Evolutionary conservation across 1,140 invertebrate species (phyloP).

Genomic region (Camponotus pennsylvanicus): DNA sequence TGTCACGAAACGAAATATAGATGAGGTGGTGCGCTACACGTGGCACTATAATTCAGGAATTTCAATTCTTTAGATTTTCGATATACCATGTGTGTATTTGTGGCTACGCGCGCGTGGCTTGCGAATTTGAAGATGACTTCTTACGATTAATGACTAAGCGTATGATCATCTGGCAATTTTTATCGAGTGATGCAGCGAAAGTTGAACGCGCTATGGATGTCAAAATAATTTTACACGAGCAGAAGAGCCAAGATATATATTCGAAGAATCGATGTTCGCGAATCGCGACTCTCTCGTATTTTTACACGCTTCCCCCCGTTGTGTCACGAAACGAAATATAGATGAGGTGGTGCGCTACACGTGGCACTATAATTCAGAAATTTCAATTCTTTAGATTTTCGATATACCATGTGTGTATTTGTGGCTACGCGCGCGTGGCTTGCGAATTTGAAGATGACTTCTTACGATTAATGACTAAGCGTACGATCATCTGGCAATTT

Average conservation of each 20-base stretch:
- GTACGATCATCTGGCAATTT: constrained; percentile 32
- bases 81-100: neutral
- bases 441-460: constrained; percentile 27
- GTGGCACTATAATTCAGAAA: constrained; percentile 52
- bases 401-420: neutral
- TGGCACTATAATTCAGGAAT: constrained; percentile 55
- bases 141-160: constrained; percentile 31
- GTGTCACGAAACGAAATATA: constrained; percentile 58
- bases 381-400: constrained; percentile 57
- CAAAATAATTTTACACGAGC: constrained; percentile 9
- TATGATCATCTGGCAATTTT: constrained; percentile 33
- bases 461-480: constrained; percentile 28
- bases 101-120: too few species aligned
- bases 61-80: constrained; percentile 56
- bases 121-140: constrained; percentile 24
- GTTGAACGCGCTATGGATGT: neutral
- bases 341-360: constrained; percentile 21
- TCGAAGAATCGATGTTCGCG: neutral
- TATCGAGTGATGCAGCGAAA: neutral
- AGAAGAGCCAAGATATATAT: neutral
- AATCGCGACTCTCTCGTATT: too few species aligned
- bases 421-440: too few species aligned
- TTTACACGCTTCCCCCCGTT: constrained; percentile 28
- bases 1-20: constrained; percentile 58
- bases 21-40: constrained; percentile 27